Evolutionary conservation across 2,797 vertebrate genomes (phyloP).

Genomic region (Uromys caudimaculatus): DNA sequence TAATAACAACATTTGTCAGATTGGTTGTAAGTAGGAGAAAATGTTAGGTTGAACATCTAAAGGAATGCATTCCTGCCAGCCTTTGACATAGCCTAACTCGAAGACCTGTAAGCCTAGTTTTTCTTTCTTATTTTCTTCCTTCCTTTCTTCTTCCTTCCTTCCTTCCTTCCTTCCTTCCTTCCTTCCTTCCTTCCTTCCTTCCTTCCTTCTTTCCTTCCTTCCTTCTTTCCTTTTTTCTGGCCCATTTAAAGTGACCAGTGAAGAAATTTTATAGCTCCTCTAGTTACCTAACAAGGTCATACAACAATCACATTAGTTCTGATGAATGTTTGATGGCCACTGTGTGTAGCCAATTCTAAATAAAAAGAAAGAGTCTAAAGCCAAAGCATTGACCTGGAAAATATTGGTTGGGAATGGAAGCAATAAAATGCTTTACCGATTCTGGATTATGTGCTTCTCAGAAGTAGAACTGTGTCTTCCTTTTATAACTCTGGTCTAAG

Average conservation of each 20-base stretch:
- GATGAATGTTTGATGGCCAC: background rate
- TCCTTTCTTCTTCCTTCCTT: background rate
- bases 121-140: background rate
- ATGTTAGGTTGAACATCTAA: background rate
- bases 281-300: background rate
- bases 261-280: background rate
- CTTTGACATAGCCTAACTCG: background rate
- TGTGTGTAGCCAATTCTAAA: background rate
- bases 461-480: background rate
- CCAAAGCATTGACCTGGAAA: background rate
- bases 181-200: too few species aligned
- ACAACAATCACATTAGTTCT: background rate
- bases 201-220: too few species aligned
- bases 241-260: background rate
- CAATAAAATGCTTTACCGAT: background rate
- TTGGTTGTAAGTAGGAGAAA: background rate
- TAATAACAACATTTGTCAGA: background rate
- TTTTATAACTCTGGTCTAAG: background rate
- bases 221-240: background rate
- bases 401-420: conserved; percentile 3
- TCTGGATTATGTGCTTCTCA: background rate
- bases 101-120: background rate
- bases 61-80: background rate
- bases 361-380: background rate
- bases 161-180: too few species aligned